Evolutionary conservation across 1,140 invertebrate genomes (phyloP).

Genomic region (Cotesia typhae): DNA sequence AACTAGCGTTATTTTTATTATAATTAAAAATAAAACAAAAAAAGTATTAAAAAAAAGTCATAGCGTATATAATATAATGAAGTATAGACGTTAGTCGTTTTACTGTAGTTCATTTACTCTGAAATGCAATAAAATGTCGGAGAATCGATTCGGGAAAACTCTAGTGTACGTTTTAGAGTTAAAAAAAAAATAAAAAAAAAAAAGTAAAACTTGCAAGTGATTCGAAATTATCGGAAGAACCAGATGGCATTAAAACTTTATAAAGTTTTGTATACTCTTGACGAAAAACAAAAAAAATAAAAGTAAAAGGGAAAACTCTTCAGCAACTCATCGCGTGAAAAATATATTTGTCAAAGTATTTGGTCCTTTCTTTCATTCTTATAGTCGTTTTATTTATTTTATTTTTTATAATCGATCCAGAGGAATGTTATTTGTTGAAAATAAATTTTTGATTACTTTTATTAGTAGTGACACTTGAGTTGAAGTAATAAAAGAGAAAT

Average conservation of each 20-base stretch:
- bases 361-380: not conserved
- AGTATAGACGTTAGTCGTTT: conserved; percentile 10
- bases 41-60: conserved; percentile 4
- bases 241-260: conserved; percentile 24
- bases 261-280: conserved; percentile 9
- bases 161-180: conserved; percentile 11
- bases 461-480: conserved; percentile 24
- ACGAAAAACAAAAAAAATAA: not conserved
- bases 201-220: conserved; percentile 18
- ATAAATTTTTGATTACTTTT: conserved; percentile 18
- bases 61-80: not conserved
- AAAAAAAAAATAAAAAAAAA: not conserved
- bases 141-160: conserved; percentile 20
- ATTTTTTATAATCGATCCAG: not conserved
- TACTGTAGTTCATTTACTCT: conserved; percentile 26
- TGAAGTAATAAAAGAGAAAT: conserved; percentile 24
- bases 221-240: conserved; percentile 25
- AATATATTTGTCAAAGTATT: conserved; percentile 12
- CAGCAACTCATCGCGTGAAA: conserved; percentile 7
- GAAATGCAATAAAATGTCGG: conserved; percentile 20
- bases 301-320: not conserved
- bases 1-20: too few relatives aligned
- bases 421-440: conserved; percentile 8
- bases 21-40: not conserved
- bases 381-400: not conserved